A percentile compares a stretch with the other conserved stretches of the same genome.
phyloP scores from a whole-genome alignment of 2,797 vertebrate genomes.

The Myotis findleyi region DNA sequence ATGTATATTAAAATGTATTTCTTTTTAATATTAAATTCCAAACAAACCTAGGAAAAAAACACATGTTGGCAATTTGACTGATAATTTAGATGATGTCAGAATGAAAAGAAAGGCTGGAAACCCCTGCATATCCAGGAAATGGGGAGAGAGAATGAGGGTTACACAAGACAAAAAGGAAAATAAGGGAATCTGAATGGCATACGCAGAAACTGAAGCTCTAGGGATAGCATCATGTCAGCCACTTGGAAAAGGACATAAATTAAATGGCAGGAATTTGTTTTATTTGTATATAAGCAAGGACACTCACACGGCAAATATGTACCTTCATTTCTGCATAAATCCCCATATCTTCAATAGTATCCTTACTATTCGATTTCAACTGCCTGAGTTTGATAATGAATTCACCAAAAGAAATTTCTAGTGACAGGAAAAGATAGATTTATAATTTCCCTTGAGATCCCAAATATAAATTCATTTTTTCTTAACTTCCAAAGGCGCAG shows the following conservation, averaged over 20 bases:
- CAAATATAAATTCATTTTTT: constrained; percentile 47
- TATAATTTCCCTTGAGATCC: constrained; percentile 22
- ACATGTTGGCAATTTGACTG: neutral
- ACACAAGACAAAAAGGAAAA: neutral
- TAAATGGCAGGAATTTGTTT: neutral
- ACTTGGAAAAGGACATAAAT: constrained; percentile 1
- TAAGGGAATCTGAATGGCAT: neutral
- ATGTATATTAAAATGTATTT: neutral
- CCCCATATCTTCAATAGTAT: neutral
- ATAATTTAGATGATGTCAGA: neutral
- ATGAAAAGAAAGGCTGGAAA: neutral
- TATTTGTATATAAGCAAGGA: neutral
- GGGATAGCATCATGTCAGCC: neutral
- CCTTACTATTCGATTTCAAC: neutral
- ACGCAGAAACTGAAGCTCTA: neutral
- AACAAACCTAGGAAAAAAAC: neutral
- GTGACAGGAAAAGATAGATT: constrained; percentile 51
- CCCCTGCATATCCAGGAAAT: neutral
- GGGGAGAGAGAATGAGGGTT: neutral
- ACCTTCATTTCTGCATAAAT: constrained; percentile 4
- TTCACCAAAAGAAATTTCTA: constrained; percentile 54
- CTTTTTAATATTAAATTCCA: constrained; percentile 27
- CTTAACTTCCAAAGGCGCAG: constrained; percentile 23
- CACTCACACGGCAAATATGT: neutral
- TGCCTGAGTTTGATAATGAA: neutral